Percentiles rank a stretch among this genome's conserved stretches.
Conservation (phyloP, 2,113 vertebrate genomes). For the Oryctolagus cuniculus region DNA sequence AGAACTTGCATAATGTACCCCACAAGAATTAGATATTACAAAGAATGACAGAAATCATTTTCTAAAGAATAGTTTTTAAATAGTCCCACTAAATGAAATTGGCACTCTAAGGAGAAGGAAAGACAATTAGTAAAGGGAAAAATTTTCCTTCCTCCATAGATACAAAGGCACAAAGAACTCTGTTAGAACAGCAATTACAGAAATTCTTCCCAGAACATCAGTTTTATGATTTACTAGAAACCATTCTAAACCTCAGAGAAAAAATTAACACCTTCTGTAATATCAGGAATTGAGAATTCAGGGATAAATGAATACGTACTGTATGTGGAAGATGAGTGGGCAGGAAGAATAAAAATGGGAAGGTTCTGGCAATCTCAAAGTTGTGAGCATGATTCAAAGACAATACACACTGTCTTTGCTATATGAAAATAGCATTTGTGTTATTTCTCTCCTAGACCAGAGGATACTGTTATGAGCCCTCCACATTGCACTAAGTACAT, state of each 20-base stretch:
- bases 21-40: slow-evolving; percentile 69
- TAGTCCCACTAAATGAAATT: slow-evolving; percentile 71
- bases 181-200: slow-evolving; percentile 67
- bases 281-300: slow-evolving; percentile 57
- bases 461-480: background rate
- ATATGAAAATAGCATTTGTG: slow-evolving; percentile 18
- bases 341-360: background rate
- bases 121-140: slow-evolving; percentile 69
- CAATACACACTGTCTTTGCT: background rate
- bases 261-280: slow-evolving; percentile 59
- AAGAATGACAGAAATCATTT: slow-evolving; percentile 73
- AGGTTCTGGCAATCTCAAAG: slow-evolving; percentile 39
- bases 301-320: slow-evolving; percentile 14
- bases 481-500: background rate
- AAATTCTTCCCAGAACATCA: slow-evolving; percentile 68
- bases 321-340: slow-evolving; percentile 9
- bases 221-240: slow-evolving; percentile 76
- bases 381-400: background rate
- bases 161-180: slow-evolving; percentile 70
- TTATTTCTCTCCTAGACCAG: slow-evolving; percentile 45
- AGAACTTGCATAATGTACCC: slow-evolving; percentile 61
- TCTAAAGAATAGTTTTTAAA: slow-evolving; percentile 76
- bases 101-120: slow-evolving; percentile 53
- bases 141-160: slow-evolving; percentile 39
- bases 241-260: slow-evolving; percentile 64